Evolutionary conservation across 2,888 invertebrate species (phyloP).

Genomic region (Habrosyne pyritoides): DNA sequence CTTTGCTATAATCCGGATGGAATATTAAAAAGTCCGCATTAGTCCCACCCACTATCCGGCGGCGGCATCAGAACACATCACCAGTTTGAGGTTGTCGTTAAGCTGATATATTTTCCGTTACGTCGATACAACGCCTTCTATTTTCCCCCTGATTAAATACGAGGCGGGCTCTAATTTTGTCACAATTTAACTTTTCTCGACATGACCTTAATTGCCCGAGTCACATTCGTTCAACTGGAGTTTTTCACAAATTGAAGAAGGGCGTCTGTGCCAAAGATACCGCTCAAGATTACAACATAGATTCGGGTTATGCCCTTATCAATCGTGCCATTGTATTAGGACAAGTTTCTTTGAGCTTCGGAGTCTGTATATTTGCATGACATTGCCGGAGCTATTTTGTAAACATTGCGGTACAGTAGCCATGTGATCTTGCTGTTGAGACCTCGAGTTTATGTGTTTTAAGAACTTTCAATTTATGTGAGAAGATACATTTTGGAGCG

Average conservation of each 20-base stretch:
- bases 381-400: not conserved
- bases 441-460: not conserved
- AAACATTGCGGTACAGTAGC: not conserved
- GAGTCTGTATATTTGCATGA: not conserved
- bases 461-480: not conserved
- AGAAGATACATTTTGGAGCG: not conserved
- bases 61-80: not conserved
- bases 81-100: not conserved
- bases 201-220: not conserved
- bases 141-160: conserved; percentile 5
- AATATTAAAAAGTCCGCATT: not conserved
- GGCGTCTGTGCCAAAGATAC: not conserved
- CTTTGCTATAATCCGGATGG: not conserved
- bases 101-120: conserved; percentile 4
- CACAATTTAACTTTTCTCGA: not conserved
- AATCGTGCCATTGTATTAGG: not conserved
- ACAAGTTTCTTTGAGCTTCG: not conserved
- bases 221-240: not conserved
- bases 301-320: not conserved
- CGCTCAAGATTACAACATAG: not conserved
- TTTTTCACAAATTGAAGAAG: not conserved
- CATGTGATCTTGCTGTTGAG: not conserved
- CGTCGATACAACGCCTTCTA: not conserved
- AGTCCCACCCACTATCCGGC: conserved; percentile 1
- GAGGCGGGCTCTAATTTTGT: not conserved